phyloP scores from a whole-genome alignment of 2,797 vertebrate species.

The Rhinophrynus dorsalis region DNA sequence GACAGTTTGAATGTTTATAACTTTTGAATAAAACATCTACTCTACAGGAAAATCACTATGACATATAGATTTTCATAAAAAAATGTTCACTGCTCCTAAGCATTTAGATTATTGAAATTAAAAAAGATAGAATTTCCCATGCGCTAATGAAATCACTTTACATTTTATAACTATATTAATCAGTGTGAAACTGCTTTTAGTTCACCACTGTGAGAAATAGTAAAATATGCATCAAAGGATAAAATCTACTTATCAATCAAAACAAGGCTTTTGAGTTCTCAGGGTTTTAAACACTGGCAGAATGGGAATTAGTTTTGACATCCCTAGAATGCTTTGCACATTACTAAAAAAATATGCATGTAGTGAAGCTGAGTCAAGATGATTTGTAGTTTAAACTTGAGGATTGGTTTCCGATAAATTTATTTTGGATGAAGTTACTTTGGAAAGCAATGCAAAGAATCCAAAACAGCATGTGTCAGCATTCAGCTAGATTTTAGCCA shows the following conservation, averaged over 20 bases:
- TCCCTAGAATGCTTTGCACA: not conserved
- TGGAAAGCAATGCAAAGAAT: slow-evolving; percentile 17
- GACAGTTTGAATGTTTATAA: too few relatives aligned
- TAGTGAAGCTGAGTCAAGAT: not conserved
- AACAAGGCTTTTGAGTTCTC: slow-evolving; percentile 14
- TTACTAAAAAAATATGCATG: slow-evolving; percentile 9
- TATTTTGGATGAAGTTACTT: slow-evolving; percentile 27
- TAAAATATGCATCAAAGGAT: slow-evolving; percentile 22
- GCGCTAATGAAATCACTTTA: too few relatives aligned
- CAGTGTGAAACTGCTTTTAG: too few relatives aligned
- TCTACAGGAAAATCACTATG: too few relatives aligned
- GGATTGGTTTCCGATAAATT: slow-evolving; percentile 26
- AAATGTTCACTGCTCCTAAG: too few relatives aligned
- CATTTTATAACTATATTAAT: too few relatives aligned
- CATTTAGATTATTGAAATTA: too few relatives aligned
- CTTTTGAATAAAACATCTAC: too few relatives aligned
- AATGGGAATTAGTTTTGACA: slow-evolving; percentile 9
- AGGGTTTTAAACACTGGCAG: slow-evolving; percentile 9
- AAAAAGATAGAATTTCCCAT: too few relatives aligned
- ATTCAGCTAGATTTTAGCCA: not conserved
- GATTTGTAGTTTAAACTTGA: slow-evolving; percentile 19
- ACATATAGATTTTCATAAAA: too few relatives aligned
- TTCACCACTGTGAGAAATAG: not conserved
- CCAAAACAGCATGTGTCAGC: slow-evolving; percentile 4
- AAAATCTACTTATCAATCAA: slow-evolving; percentile 7